Evolutionary conservation across 1,140 invertebrate species (phyloP).

Genomic region (Muscidifurax raptorellus): DNA sequence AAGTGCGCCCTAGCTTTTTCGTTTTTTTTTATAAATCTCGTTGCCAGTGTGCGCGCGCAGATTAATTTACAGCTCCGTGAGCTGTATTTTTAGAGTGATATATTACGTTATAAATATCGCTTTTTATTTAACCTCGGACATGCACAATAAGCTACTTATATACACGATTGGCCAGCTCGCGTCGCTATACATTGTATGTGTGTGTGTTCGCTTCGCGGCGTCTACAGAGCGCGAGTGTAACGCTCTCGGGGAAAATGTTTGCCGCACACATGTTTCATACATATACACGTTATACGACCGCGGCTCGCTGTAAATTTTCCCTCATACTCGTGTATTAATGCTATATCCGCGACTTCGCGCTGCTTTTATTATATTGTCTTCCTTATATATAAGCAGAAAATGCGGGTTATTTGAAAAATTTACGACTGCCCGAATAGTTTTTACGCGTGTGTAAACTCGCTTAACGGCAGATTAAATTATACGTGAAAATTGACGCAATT

Average conservation of each 20-base stretch:
- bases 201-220: background rate
- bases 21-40: conserved; percentile 38
- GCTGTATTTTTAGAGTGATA: conserved; percentile 28
- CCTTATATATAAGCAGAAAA: background rate
- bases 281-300: no score
- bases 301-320: no score
- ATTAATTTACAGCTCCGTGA: conserved; percentile 38
- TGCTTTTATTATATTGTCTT: background rate
- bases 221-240: no score
- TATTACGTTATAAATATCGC: conserved; percentile 35
- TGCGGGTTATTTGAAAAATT: background rate
- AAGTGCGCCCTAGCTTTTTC: background rate
- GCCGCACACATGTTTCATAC: background rate
- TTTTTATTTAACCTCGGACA: conserved; percentile 22
- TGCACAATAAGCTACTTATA: conserved; percentile 11
- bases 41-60: background rate
- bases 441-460: background rate
- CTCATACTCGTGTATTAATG: background rate
- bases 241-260: background rate
- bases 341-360: background rate
- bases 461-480: background rate
- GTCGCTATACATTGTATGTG: conserved; percentile 10
- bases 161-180: conserved; percentile 1
- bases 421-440: background rate
- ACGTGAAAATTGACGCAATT: background rate